Base-by-base conservation (phyloP, 2,797 vertebrate species). In the Acrossocheilus wenchowensis region DNA sequence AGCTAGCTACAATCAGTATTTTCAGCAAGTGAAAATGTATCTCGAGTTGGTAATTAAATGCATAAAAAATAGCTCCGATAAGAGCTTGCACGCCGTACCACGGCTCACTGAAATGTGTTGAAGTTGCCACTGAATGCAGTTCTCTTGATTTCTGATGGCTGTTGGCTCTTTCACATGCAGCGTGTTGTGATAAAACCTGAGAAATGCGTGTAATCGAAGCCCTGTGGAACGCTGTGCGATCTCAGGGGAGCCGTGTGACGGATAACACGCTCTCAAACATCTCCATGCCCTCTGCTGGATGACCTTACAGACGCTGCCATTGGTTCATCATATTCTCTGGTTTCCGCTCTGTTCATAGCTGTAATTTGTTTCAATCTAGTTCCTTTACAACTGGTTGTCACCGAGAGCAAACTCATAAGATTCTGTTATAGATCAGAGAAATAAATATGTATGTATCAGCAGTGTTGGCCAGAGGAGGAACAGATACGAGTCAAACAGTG, bases 161-260 rank as follows among this genome's bases (percentile, higher is more conserved):
- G 69, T 83, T 85, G 88, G 90, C 86, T 89, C 86, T 92, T 90
- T 89, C 78, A 62, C 84, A 89, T 91, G 88, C 71, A 75, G 43
- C 82, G 86, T 88, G 79, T 89, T 78, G 84, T 86, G 78, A 88
- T 90, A 82, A 72, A 90, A 54, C 78, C 79, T 73, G 54, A 90
- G 89, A 86, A 91, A 80, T 87, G 80, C 0, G 52, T 89, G 88
- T 90, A 92, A 92, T 89, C 80, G 89, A 93, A 91, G 88, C 81
- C 30, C 81, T 39, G 77, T 78, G 75, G 66, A 62, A 57, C 75
- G 57, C 72, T 36, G 82, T 30, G 78, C 77, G 39, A 82, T 91
- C 92, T 92, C 90, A 54, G 0, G 60, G 89, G 91, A 83, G 50
- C 73, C 0, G 21, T 48, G 50, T 94, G 92, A 94, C 64, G 90